These are phyloP conservation scores for Chiridota heheva DNA, from an alignment of 35 echinoderm and acorn worm genomes.

Conservation along the genomic window DNA sequence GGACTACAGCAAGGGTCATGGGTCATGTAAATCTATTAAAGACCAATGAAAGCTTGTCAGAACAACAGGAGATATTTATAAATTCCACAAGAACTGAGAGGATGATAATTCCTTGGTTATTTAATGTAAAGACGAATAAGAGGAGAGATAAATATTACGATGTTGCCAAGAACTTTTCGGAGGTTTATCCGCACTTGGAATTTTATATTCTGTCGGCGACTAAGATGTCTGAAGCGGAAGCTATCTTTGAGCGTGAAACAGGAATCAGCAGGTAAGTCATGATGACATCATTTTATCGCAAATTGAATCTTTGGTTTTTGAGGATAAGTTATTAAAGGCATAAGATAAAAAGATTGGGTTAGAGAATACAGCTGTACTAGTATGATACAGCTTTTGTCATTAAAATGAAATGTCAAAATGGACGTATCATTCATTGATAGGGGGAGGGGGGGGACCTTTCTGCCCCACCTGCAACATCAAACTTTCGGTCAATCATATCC, in stretches of 20 bases:
- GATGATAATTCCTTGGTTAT: slow-evolving; percentile 92
- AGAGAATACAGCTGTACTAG: too few relatives aligned
- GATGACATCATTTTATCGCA: too few relatives aligned
- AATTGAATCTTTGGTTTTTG: too few relatives aligned
- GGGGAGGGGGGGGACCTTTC: too few relatives aligned
- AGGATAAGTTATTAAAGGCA: too few relatives aligned
- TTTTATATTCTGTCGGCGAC: slow-evolving; percentile 80
- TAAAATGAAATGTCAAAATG: too few relatives aligned
- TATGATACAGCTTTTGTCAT: too few relatives aligned
- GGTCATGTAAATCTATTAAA: slow-evolving; percentile 93
- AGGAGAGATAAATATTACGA: slow-evolving; percentile 83
- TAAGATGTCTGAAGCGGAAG: slow-evolving; percentile 85
- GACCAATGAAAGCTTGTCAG: slow-evolving; percentile 67
- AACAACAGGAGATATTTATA: slow-evolving; percentile 82
- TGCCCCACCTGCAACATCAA: too few relatives aligned
- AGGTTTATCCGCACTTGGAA: slow-evolving; percentile 67
- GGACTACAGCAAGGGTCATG: slow-evolving; percentile 85
- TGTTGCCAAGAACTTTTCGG: slow-evolving; percentile 96
- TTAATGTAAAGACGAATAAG: slow-evolving; percentile 76
- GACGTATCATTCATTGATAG: too few relatives aligned
- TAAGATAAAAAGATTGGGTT: too few relatives aligned
- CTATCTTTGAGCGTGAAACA: slow-evolving; percentile 74
- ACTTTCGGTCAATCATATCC: too few relatives aligned
- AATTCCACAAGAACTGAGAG: slow-evolving; percentile 69
- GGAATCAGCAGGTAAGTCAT: slow-evolving; percentile 84